Conservation (phyloP, 1,140 invertebrate genomes). For the Atta texana region DNA sequence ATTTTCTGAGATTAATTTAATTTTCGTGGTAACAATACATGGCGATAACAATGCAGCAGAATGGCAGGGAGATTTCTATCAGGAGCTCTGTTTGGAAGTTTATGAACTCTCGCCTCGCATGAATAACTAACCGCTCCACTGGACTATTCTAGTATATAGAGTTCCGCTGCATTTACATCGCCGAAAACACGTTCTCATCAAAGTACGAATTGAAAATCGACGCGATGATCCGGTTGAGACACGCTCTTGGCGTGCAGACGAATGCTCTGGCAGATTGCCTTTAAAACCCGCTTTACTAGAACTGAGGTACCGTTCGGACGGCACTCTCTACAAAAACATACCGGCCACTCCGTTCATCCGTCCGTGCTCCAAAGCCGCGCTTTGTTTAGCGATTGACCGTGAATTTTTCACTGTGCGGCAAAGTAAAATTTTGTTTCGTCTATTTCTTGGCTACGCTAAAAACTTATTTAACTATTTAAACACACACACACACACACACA, state of each 20-base stretch:
- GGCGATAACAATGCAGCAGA: neutral
- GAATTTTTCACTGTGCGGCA: neutral
- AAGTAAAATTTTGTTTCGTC: neutral
- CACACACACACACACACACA: neutral
- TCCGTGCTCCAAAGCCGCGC: conserved; percentile 27
- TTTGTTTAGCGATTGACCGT: conserved; percentile 29
- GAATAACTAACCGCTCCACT: neutral
- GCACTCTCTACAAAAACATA: conserved; percentile 50
- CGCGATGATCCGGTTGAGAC: conserved; percentile 41
- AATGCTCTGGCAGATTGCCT: conserved; percentile 58
- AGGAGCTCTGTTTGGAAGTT: neutral
- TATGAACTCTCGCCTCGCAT: conserved; percentile 11
- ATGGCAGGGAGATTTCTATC: neutral
- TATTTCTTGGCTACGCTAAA: neutral
- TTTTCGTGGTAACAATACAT: neutral
- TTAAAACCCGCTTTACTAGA: conserved; percentile 70
- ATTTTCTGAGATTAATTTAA: conserved; percentile 30
- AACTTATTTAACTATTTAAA: neutral
- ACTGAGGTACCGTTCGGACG: conserved; percentile 65
- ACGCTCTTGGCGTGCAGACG: conserved; percentile 40
- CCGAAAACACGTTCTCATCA: conserved; percentile 23
- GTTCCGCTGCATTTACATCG: conserved; percentile 25
- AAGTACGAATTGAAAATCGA: conserved; percentile 44
- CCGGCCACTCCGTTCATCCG: conserved; percentile 10
- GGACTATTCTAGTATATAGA: conserved; percentile 25